These are phyloP conservation scores for Limnodromus scolopaceus DNA, from an alignment of 2,797 vertebrate species.

Conservation along the genomic window DNA sequence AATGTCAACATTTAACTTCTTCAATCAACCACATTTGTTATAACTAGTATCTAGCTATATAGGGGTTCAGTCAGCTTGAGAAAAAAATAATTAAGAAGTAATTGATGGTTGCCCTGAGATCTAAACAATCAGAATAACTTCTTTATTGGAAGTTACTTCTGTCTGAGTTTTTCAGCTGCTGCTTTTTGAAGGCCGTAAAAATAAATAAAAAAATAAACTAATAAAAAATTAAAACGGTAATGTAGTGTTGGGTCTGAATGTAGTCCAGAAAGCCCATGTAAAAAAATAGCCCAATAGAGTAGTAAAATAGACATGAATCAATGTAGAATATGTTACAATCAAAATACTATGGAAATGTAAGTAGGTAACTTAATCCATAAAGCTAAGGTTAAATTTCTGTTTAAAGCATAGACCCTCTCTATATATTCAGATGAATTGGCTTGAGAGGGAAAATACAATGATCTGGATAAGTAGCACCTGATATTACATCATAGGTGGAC, in stretches of 20 bases:
- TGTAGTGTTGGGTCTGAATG: background rate
- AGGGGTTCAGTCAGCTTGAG: background rate
- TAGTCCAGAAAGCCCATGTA: background rate
- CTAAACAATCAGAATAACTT: background rate
- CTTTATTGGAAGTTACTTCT: background rate
- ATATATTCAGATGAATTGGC: background rate
- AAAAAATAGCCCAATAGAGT: background rate
- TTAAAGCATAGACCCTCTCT: background rate
- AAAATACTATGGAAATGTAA: background rate
- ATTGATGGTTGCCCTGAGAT: background rate
- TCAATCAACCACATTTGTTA: background rate
- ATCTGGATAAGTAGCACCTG: background rate
- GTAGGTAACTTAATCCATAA: background rate
- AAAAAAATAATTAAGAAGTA: background rate
- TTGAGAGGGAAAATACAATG: background rate
- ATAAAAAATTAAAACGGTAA: background rate
- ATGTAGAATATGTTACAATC: background rate
- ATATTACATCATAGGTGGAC: background rate
- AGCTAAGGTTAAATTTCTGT: background rate
- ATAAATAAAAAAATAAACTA: background rate
- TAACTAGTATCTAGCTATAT: background rate
- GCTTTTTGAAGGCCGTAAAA: background rate
- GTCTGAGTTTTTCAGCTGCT: background rate
- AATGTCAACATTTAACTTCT: background rate
- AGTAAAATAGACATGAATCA: background rate